A percentile compares a stretch with the other conserved stretches of the same genome.
These are phyloP conservation scores for Myodes glareolus DNA, from an alignment of 2,113 vertebrate species.

Conservation along the genomic window DNA sequence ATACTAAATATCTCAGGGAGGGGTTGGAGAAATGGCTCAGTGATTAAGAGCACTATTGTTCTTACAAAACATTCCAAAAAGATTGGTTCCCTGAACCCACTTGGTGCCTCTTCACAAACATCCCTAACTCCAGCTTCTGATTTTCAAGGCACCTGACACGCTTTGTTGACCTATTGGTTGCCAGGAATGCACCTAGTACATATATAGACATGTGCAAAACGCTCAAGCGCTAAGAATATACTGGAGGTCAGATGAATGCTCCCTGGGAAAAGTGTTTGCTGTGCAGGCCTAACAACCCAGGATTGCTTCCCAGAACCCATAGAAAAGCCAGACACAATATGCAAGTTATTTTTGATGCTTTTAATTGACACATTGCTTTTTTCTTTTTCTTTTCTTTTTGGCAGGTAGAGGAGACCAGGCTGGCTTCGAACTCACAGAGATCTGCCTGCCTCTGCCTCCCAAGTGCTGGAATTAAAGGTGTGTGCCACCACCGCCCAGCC, in stretches of 20 bases:
- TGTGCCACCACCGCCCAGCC: neutral
- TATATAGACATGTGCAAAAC: neutral
- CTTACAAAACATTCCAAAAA: neutral
- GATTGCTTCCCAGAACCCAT: neutral
- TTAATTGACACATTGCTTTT: neutral
- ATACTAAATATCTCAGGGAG: neutral
- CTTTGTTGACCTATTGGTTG: neutral
- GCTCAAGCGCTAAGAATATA: neutral
- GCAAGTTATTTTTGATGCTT: neutral
- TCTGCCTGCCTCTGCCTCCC: neutral
- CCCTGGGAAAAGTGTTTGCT: neutral
- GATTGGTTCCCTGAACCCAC: neutral
- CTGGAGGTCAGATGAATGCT: neutral
- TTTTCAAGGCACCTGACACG: neutral
- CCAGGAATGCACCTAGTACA: neutral
- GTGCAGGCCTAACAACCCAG: neutral
- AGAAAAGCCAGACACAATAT: neutral
- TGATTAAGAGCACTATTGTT: neutral
- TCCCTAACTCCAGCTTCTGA: neutral
- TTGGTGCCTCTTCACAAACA: neutral
- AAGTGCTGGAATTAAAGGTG: neutral
- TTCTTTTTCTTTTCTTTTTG: neutral
- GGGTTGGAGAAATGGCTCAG: neutral
- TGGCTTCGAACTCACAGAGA: too few relatives aligned
- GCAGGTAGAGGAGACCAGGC: too few relatives aligned